Base-by-base conservation (phyloP, 1,140 invertebrate species). In the Drosophila lowei region DNA sequence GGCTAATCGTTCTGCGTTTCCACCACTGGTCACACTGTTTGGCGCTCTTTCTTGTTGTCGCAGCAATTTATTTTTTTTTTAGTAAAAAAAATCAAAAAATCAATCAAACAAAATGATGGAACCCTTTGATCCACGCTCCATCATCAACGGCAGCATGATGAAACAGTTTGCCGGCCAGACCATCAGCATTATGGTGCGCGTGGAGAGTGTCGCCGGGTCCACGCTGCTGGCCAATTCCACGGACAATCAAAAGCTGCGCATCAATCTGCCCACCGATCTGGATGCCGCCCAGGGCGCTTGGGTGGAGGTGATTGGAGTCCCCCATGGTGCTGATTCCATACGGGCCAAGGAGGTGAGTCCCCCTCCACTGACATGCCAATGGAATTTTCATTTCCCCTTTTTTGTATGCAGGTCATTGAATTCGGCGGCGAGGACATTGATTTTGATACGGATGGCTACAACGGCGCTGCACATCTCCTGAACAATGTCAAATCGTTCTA, bases 361-460 rank as follows among this genome's bases (percentile, higher is more conserved):
- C 0, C 0, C 2, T 11, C 9, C 6, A 4, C 4, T 0, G 9
- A 15, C 23, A 13, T 48, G 16, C 6, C 9, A 1, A 2, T 18
- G 25, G 2, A 7, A 30, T 34, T 6, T 42, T n/a, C 2, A 3
- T 50, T 34, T 15, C 7, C 8, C 15, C n/a, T 34, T 53, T 28
- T 47, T 18, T 6, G 6, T 8, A 16, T 68, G 9, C 75, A 90
- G 89, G 64, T 83, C 2, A 90, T 91, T 7, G 63, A 85, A 44
- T 91, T 91, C 59, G 68, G 74, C 8, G 86, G 75, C 9, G 85
- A 90, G 15, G 72, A 81, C 2, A 75, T 83, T 2, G 90, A 88
- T 18, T 90, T 91, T 9, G 90, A 91, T 53, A 42, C 58, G n/a
- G 90, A 91, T 2, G 78, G 86, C 50, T 90, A 91, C 53, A 91